These are phyloP conservation scores for Eubasilissa splendida DNA, from an alignment of 2,888 invertebrate species.

Conservation along the genomic window DNA sequence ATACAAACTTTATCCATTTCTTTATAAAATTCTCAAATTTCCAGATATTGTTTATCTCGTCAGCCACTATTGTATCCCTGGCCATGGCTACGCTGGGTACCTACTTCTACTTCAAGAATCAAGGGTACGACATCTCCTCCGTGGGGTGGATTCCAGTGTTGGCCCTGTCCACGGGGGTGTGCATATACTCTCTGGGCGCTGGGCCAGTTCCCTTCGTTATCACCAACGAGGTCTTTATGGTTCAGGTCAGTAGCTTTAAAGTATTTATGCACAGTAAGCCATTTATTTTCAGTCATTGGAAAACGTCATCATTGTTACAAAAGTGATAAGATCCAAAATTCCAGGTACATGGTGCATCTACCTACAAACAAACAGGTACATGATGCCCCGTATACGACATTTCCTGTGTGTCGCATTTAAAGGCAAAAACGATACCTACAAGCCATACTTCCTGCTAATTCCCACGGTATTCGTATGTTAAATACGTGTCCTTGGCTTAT, in stretches of 20 bases:
- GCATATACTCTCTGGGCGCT: slow-evolving; percentile 60
- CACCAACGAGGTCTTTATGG: slow-evolving; percentile 61
- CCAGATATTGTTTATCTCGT: slow-evolving; percentile 62
- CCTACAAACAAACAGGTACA: too few relatives aligned
- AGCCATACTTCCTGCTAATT: too few relatives aligned
- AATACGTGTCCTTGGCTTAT: too few relatives aligned
- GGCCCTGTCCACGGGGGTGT: slow-evolving; percentile 60
- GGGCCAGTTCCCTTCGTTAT: slow-evolving; percentile 62
- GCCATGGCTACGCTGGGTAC: slow-evolving; percentile 60
- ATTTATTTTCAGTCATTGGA: neutral
- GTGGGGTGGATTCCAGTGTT: slow-evolving; percentile 60
- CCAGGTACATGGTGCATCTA: too few relatives aligned
- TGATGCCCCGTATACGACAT: too few relatives aligned
- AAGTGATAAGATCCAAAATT: neutral
- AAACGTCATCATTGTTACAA: neutral
- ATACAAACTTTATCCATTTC: too few relatives aligned
- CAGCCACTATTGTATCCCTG: slow-evolving; percentile 61
- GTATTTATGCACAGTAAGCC: neutral
- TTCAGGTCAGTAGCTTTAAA: slow-evolving; percentile 57
- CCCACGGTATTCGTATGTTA: too few relatives aligned
- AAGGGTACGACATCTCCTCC: slow-evolving; percentile 39
- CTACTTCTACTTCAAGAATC: slow-evolving; percentile 60
- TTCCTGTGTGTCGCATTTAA: too few relatives aligned
- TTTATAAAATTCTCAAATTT: neutral
- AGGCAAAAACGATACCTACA: too few relatives aligned